These are phyloP conservation scores for Alauda arvensis DNA, from an alignment of 2,797 vertebrate species.

Conservation along the genomic window DNA sequence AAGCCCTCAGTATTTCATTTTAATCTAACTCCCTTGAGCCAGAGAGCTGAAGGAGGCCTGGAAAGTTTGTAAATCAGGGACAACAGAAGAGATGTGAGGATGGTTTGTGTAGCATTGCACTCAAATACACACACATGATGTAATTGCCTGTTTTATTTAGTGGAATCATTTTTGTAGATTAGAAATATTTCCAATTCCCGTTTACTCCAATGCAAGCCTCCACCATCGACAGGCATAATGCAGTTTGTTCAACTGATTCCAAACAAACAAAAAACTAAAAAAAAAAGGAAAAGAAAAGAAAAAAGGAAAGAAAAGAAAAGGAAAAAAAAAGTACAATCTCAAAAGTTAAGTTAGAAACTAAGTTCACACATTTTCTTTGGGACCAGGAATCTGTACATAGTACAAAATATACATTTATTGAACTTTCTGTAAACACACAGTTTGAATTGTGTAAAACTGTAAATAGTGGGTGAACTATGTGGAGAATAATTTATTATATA, in stretches of 20 bases:
- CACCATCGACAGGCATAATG: slow-evolving; percentile 81
- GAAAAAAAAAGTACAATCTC: slow-evolving; percentile 80
- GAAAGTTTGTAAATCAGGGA: not conserved
- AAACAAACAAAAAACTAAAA: slow-evolving; percentile 73
- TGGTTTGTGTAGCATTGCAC: not conserved
- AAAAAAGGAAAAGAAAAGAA: slow-evolving; percentile 69
- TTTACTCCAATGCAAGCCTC: slow-evolving; percentile 56
- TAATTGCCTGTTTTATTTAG: slow-evolving; percentile 90
- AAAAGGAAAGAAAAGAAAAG: slow-evolving; percentile 66
- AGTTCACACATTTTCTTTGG: slow-evolving; percentile 84
- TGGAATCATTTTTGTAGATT: slow-evolving; percentile 85
- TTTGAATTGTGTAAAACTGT: slow-evolving; percentile 83
- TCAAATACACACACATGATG: slow-evolving; percentile 67
- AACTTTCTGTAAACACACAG: slow-evolving; percentile 78
- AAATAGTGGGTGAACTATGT: slow-evolving; percentile 81
- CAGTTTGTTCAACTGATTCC: slow-evolving; percentile 81
- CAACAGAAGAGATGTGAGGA: not conserved
- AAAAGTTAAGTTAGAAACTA: slow-evolving; percentile 78
- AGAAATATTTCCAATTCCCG: slow-evolving; percentile 77
- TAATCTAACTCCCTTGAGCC: not conserved
- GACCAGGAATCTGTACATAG: slow-evolving; percentile 82
- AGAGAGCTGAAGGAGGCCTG: not conserved
- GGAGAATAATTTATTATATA: slow-evolving; percentile 84
- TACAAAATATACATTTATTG: slow-evolving; percentile 90
- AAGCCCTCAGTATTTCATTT: not conserved